Evolutionary conservation across 2,888 invertebrate genomes (phyloP), one percentile per base, ranked within the genome.

Genomic region (Drosophila gaucha): DNA sequence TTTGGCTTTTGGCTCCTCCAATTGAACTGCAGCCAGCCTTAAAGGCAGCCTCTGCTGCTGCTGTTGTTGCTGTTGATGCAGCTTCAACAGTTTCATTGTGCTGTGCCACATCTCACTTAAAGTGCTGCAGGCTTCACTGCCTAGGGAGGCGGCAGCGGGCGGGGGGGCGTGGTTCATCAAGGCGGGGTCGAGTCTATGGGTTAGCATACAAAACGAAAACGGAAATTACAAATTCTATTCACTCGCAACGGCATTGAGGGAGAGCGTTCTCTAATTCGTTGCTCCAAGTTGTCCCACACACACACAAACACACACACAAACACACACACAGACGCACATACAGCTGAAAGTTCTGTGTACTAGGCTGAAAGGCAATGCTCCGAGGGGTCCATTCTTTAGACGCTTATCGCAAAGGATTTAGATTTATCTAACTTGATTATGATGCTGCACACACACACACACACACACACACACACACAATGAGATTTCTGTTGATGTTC

Each of bases 171-270:
- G 49, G 20, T 20, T 44, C 30, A 30, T 44, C 44, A 44, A 44
- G 36, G 12, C 4, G 9, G 41, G 43, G 20, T 5, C 5, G 46
- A 16, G 44, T 33, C 55, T 57, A 33, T 57, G 67, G 76, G 78
- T 77, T 80, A 78, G 80, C 80, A 80, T 78, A 83, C 74, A 82
- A 85, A 82, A 78, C 77, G 86, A 85, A 74, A 85, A 86, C 83
- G 86, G 83, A 85, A 83, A 85, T 83, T 83, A 85, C 86, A 86
- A 83, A 82, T 83, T 83, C 83, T 85, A 83, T 83, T 83, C 83
- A 83, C 86, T 86, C 86, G 73, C 78, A 38, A 63, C 78, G 73
- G 73, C 71, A 74, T 66, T 77, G 59, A 54, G 67, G 69, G 77
- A 26, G 38, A 24, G 73, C 74, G 46, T 20, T 46, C 46, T 80